Conservation (phyloP, 2,113 vertebrate species). For the Ovibos moschatus region DNA sequence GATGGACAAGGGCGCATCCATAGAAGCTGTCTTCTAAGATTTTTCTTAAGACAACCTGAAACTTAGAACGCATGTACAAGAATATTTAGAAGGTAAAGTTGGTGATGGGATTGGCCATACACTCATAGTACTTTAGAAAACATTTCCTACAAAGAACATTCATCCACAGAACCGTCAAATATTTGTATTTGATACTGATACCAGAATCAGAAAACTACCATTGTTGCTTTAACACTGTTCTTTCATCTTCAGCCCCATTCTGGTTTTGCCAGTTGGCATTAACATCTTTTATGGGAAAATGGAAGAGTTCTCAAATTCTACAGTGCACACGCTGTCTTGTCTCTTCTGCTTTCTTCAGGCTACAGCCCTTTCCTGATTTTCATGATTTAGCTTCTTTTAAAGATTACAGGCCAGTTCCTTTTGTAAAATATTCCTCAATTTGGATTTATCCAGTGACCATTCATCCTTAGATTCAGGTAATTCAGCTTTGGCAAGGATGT, state of each 20-base stretch:
- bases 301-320: not conserved
- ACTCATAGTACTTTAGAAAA: not conserved
- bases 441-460: not conserved
- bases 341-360: not conserved
- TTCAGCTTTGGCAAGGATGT: not conserved
- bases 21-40: not conserved
- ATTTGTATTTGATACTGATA: not conserved
- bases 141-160: not conserved
- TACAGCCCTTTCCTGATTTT: not conserved
- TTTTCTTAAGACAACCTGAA: not conserved
- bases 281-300: not conserved
- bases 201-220: not conserved
- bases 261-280: not conserved
- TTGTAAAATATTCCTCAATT: not conserved
- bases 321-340: accelerated
- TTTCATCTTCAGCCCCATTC: not conserved
- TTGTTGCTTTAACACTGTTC: not conserved
- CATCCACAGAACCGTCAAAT: not conserved
- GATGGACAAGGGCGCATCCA: not conserved
- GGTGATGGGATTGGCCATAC: not conserved
- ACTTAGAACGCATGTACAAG: not conserved
- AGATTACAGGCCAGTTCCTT: not conserved
- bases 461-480: not conserved
- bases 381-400: not conserved
- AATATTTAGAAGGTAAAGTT: not conserved